Evolutionary conservation across 2,113 vertebrate genomes (phyloP), one percentile per base, ranked within the genome.

Genomic region (Eolophus roseicapilla): DNA sequence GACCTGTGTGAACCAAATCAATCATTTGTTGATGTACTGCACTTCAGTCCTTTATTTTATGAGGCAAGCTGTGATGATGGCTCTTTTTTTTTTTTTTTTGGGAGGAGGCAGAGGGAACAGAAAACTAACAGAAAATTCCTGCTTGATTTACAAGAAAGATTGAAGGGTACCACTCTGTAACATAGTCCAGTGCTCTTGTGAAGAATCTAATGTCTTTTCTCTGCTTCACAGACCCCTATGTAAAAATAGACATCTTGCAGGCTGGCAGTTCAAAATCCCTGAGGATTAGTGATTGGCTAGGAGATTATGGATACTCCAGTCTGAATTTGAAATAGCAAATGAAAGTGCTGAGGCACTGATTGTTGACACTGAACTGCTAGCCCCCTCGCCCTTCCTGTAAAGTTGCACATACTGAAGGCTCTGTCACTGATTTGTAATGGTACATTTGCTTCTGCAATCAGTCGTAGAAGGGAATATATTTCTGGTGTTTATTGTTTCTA

Each of bases 231-330:
- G 43, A 86, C 90, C 55, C 39, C 39, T 47, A 47, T 16, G 37
- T 76, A 75, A 94, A 97, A 95, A 90, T 20, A 95, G 87, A 91
- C 75, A 82, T 80, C 82, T 93, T 93, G 74, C 82, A 91, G 70
- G 41, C 70, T 77, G 84, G 71, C 74, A 88, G 80, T 68, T 84
- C 68, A 83, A 90, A 95, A 93, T 93, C 94, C 93, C 70, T 70
- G 74, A 82, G 93, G 87, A 95, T 97, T 92, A 95, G 70, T 69
- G 85, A 91, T 87, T 90, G 87, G 92, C 94, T 91, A 92, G 92
- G 67, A 95, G 89, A 93, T 95, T 82, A 91, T 5, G 41, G 90
- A 73, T 68, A 82, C 82, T 90, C 46, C 71, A 86, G 84, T 31
- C 76, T 74, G 71, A 92, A 93, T 90, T 86, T 83, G 92, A 96